These are phyloP conservation scores for Halocaridina rubra DNA, from an alignment of 2,888 invertebrate genomes.

Conservation along the genomic window DNA sequence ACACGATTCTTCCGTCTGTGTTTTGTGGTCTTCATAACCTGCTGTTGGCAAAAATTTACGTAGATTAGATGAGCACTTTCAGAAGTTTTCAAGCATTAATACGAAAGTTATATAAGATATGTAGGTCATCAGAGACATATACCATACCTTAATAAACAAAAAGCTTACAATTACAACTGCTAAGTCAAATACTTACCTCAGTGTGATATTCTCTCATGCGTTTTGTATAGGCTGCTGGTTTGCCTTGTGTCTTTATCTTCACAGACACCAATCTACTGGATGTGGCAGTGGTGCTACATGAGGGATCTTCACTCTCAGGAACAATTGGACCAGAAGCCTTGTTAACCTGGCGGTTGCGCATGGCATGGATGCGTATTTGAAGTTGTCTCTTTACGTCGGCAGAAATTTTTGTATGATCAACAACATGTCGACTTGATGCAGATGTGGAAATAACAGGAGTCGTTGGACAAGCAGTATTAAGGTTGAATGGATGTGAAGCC, in stretches of 20 bases:
- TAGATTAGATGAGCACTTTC: too few species aligned
- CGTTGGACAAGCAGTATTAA: not conserved
- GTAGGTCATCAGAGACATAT: too few species aligned
- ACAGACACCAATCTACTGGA: conserved; percentile 28
- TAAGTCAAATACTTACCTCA: not conserved
- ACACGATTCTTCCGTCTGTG: conserved; percentile 35
- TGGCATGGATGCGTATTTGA: conserved; percentile 39
- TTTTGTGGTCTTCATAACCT: conserved; percentile 42
- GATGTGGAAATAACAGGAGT: not conserved
- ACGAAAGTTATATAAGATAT: too few species aligned
- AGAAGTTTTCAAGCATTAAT: too few species aligned
- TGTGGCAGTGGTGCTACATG: not conserved
- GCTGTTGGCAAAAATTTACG: not conserved
- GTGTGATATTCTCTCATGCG: conserved; percentile 48
- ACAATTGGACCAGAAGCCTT: not conserved
- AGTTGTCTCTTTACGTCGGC: conserved; percentile 41
- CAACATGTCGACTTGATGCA: not conserved
- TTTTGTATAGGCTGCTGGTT: conserved; percentile 52
- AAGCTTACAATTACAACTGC: not conserved
- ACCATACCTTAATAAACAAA: too few species aligned
- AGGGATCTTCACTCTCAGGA: not conserved
- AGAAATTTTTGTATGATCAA: not conserved
- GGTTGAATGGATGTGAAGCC: not conserved
- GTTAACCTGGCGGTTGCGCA: conserved; percentile 32
- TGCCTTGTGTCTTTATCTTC: conserved; percentile 51